Conservation (phyloP, 2,113 vertebrate genomes). For the Forbesichthys agassizii region DNA sequence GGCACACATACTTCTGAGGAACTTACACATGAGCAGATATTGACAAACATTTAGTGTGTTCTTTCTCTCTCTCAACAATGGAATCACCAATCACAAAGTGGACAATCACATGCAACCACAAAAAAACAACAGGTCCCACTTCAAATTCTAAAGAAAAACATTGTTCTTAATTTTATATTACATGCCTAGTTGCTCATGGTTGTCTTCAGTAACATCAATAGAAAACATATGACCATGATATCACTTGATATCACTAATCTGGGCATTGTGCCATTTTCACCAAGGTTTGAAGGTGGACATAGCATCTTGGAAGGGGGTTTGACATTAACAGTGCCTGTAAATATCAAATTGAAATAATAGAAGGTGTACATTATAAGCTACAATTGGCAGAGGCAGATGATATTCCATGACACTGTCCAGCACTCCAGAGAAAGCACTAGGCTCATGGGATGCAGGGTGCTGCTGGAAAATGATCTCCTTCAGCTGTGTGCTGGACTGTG, state of each 20-base stretch:
- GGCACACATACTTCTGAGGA: slow-evolving; percentile 64
- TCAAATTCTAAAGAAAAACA: slow-evolving; percentile 16
- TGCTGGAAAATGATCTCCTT: slow-evolving; percentile 89
- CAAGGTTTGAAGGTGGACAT: slow-evolving; percentile 11
- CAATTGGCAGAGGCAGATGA: slow-evolving; percentile 31
- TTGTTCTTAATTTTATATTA: slow-evolving; percentile 30
- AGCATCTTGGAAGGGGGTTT: slow-evolving; percentile 8
- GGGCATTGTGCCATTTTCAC: slow-evolving; percentile 22
- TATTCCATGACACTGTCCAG: slow-evolving; percentile 21
- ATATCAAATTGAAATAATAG: slow-evolving; percentile 25
- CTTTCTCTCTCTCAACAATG: slow-evolving; percentile 38
- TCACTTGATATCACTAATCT: not conserved
- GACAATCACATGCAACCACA: slow-evolving; percentile 65
- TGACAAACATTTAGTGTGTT: slow-evolving; percentile 14
- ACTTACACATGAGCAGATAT: slow-evolving; percentile 29
- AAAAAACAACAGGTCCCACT: slow-evolving; percentile 34
- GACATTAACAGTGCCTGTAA: slow-evolving; percentile 18
- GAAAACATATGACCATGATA: slow-evolving; percentile 9
- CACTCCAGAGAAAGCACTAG: slow-evolving; percentile 16
- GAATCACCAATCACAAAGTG: slow-evolving; percentile 45
- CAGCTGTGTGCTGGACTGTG: slow-evolving; percentile 90
- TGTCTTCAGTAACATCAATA: slow-evolving; percentile 14
- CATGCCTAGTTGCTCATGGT: not conserved
- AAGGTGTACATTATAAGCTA: slow-evolving; percentile 32
- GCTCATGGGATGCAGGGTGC: slow-evolving; percentile 85